Percentiles rank a stretch among this genome's conserved stretches.
These are phyloP conservation scores for Casuarius casuarius DNA, from an alignment of 2,113 vertebrate species.

Conservation along the genomic window DNA sequence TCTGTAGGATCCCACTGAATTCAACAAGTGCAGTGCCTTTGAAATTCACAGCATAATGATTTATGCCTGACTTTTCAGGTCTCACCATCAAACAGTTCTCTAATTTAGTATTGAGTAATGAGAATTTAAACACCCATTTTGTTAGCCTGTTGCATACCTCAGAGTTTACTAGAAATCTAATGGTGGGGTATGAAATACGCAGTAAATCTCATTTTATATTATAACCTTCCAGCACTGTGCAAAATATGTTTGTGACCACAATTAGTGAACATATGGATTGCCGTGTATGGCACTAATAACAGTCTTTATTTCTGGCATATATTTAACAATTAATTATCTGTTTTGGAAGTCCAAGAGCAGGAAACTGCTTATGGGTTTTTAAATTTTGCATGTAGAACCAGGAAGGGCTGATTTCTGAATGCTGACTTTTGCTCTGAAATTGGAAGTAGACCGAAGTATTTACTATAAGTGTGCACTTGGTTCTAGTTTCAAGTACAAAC, in stretches of 20 bases:
- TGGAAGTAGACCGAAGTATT: neutral
- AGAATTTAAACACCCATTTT: neutral
- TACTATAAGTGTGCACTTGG: accelerated
- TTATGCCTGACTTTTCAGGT: neutral
- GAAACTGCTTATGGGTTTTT: neutral
- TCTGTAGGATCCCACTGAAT: neutral
- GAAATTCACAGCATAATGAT: neutral
- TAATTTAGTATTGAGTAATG: neutral
- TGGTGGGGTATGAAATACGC: neutral
- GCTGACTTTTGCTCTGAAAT: neutral
- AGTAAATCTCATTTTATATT: neutral
- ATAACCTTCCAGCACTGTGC: neutral
- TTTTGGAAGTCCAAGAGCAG: neutral
- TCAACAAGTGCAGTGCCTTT: neutral
- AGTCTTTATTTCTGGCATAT: neutral
- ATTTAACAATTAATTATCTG: neutral
- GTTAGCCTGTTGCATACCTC: neutral
- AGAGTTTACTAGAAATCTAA: neutral
- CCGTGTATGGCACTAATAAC: neutral
- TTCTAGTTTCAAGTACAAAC: neutral
- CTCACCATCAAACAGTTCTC: neutral
- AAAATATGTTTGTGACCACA: neutral
- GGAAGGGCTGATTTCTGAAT: neutral
- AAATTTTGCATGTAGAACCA: neutral
- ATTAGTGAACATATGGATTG: neutral